These are phyloP conservation scores for Ephialtes manifestator DNA, from an alignment of 2,888 invertebrate genomes.

Conservation along the genomic window DNA sequence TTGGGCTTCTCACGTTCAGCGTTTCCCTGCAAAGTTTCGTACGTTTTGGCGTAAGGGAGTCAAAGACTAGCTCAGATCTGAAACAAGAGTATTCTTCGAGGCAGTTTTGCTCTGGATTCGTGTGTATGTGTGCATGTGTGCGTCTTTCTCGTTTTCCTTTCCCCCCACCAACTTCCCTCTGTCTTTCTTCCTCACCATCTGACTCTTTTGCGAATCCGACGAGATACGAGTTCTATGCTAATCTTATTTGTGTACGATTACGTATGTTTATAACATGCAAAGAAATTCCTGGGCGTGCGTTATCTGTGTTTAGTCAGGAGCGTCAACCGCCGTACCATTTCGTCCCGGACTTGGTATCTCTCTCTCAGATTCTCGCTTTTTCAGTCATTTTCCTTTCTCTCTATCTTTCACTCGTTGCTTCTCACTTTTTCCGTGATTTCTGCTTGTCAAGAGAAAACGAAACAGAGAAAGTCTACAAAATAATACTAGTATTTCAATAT, in stretches of 20 bases:
- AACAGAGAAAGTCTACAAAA: not conserved
- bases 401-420: constrained; percentile 1
- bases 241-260: constrained; percentile 86
- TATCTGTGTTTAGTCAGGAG: constrained; percentile 86
- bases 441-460: not conserved
- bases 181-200: constrained; percentile 54
- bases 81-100: constrained; percentile 35
- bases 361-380: constrained; percentile 39
- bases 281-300: constrained; percentile 83
- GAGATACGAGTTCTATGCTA: constrained; percentile 83
- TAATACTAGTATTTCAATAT: not conserved
- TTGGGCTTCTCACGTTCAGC: constrained; percentile 16
- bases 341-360: constrained; percentile 68
- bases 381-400: constrained; percentile 3
- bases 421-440: not conserved
- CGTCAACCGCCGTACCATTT: constrained; percentile 77
- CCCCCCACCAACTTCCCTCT: constrained; percentile 41
- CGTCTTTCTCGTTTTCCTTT: constrained; percentile 41
- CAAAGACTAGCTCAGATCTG: constrained; percentile 50
- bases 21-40: constrained; percentile 36
- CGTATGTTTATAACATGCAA: constrained; percentile 86
- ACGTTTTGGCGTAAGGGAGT: constrained; percentile 16
- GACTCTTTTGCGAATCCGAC: constrained; percentile 75
- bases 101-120: not conserved
- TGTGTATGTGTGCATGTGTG: constrained; percentile 9